phyloP scores from a whole-genome alignment of 2,113 vertebrate species.

The Nestor notabilis region DNA sequence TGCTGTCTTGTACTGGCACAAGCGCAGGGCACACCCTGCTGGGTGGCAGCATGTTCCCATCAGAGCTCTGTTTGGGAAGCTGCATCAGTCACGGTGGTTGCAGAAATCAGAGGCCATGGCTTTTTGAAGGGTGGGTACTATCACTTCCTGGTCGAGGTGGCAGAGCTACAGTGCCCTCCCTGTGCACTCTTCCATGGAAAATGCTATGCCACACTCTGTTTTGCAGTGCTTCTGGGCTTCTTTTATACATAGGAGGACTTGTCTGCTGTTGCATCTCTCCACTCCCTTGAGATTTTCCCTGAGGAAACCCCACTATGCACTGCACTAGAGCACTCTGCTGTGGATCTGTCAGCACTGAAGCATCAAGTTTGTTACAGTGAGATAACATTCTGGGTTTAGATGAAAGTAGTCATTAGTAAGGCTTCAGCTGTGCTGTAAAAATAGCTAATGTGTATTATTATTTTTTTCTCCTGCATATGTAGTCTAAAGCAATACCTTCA shows the following conservation, averaged over 20 bases:
- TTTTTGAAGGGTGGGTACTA: neutral
- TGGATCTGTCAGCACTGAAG: accelerated
- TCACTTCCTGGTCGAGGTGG: neutral
- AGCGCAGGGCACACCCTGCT: neutral
- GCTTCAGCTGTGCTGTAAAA: neutral
- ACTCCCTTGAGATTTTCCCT: neutral
- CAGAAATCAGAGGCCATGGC: neutral
- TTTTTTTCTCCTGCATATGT: neutral
- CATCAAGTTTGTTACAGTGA: neutral
- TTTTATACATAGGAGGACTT: neutral
- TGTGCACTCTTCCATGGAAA: neutral
- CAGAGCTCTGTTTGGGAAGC: neutral
- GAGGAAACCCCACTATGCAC: neutral
- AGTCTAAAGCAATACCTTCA: neutral
- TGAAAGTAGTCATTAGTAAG: neutral
- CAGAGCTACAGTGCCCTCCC: neutral
- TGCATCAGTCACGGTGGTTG: neutral
- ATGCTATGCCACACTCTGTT: neutral
- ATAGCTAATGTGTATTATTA: neutral
- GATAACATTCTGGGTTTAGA: neutral
- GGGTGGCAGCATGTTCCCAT: neutral
- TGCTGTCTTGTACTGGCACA: neutral
- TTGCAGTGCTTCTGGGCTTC: neutral
- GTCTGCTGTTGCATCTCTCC: neutral
- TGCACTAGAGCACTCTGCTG: accelerated